Evolutionary conservation across 2,888 invertebrate species (phyloP).

Genomic region (Sesia bembeciformis): DNA sequence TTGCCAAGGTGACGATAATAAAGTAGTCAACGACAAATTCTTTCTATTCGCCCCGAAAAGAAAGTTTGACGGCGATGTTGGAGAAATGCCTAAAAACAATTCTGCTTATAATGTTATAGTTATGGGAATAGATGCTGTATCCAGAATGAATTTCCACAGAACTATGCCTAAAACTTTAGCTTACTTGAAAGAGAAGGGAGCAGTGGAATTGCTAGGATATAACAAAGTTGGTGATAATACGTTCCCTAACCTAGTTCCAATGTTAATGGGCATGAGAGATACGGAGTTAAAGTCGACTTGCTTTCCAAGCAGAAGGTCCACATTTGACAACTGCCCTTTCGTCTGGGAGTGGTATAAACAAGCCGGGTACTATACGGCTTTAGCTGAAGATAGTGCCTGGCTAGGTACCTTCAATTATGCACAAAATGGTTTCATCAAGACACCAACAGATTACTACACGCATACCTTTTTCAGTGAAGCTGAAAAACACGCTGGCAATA

Average conservation of each 20-base stretch:
- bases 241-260: slow-evolving; percentile 88
- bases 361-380: slow-evolving; percentile 81
- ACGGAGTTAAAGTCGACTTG: slow-evolving; percentile 75
- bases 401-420: slow-evolving; percentile 84
- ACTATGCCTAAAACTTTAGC: slow-evolving; percentile 82
- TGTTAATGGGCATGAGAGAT: slow-evolving; percentile 80
- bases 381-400: slow-evolving; percentile 83
- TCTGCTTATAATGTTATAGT: slow-evolving; percentile 78
- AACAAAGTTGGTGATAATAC: slow-evolving; percentile 95
- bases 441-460: slow-evolving; percentile 88
- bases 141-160: slow-evolving; percentile 86
- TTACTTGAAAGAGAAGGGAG: slow-evolving; percentile 72
- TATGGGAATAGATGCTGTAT: slow-evolving; percentile 87
- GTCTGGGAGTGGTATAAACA: slow-evolving; percentile 85
- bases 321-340: slow-evolving; percentile 82
- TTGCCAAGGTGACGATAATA: slow-evolving; percentile 57
- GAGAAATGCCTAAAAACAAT: slow-evolving; percentile 9
- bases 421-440: slow-evolving; percentile 78
- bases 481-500: slow-evolving; percentile 76
- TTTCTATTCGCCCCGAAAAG: slow-evolving; percentile 75
- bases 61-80: slow-evolving; percentile 10
- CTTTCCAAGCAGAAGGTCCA: slow-evolving; percentile 57
- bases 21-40: slow-evolving; percentile 75
- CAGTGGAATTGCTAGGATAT: slow-evolving; percentile 87
- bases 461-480: slow-evolving; percentile 80